phyloP scores from a whole-genome alignment of 2,113 vertebrate species.

The Planiliza haematocheilus region DNA sequence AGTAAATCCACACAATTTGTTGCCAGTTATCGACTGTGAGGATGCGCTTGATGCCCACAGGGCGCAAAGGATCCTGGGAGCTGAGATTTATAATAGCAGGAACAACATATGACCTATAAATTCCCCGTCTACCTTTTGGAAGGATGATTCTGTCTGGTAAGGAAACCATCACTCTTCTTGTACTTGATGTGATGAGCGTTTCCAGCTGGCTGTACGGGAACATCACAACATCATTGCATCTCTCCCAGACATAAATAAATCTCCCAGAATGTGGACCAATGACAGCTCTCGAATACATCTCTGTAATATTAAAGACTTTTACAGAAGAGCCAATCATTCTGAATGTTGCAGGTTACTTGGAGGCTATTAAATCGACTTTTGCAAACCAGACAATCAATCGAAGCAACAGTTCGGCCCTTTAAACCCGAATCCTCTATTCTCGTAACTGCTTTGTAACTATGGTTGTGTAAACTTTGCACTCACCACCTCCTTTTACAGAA shows the following conservation, averaged over 20 bases:
- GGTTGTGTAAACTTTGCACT: not conserved
- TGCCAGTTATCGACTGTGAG: slow-evolving; percentile 54
- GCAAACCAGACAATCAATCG: not conserved
- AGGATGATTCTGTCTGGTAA: slow-evolving; percentile 49
- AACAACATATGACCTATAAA: slow-evolving; percentile 65
- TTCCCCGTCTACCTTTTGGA: slow-evolving; percentile 55
- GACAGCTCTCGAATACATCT: not conserved
- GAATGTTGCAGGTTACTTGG: not conserved
- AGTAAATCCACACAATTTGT: slow-evolving; percentile 39
- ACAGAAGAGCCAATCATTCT: not conserved
- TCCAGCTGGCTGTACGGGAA: slow-evolving; percentile 20
- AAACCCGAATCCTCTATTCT: not conserved
- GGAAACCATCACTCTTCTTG: slow-evolving; percentile 42
- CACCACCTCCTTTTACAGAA: no score
- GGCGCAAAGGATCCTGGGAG: slow-evolving; percentile 28
- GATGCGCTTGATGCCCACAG: slow-evolving; percentile 38
- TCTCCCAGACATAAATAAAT: not conserved
- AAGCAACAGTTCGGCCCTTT: not conserved
- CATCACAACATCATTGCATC: slow-evolving; percentile 16
- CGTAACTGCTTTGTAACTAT: not conserved
- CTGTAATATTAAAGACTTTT: not conserved
- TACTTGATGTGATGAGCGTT: slow-evolving; percentile 15
- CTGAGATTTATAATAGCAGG: slow-evolving; percentile 54
- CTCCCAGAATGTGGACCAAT: slow-evolving; percentile 1
- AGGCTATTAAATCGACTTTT: not conserved